A percentile compares a stretch with the other conserved stretches of the same genome.
Conservation (phyloP, 1,140 invertebrate genomes). For the Tachypleus tridentatus region DNA sequence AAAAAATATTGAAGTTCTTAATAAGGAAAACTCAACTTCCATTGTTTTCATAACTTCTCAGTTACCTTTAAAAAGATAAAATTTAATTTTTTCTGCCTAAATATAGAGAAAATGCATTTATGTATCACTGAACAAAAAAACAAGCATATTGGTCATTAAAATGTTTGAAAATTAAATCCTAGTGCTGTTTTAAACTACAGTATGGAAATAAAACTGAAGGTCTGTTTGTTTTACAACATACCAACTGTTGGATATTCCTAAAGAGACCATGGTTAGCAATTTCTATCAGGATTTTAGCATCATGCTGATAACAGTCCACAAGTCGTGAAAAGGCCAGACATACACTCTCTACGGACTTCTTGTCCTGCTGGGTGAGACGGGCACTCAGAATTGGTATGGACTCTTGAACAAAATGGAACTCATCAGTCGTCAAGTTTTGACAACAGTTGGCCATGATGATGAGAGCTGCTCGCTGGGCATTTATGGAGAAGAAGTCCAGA, state of each 20-base stretch:
- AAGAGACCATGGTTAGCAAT: constrained; percentile 86
- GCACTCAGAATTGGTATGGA: constrained; percentile 74
- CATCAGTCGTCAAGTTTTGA: constrained; percentile 80
- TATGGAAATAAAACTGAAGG: no score
- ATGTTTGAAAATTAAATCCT: no score
- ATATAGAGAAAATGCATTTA: no score
- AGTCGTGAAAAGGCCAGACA: constrained; percentile 85
- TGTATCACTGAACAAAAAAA: no score
- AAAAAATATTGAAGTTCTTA: no score
- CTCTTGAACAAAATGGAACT: constrained; percentile 82
- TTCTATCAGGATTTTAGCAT: constrained; percentile 78
- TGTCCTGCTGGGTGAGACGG: constrained; percentile 85
- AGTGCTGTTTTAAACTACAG: no score
- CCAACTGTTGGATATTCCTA: constrained; percentile 82
- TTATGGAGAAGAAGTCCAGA: constrained; percentile 95
- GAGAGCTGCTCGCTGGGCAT: constrained; percentile 84
- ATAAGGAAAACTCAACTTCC: no score
- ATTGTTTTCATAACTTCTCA: no score
- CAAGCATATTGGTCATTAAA: no score
- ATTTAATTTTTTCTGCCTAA: no score
- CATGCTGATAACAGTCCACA: constrained; percentile 91
- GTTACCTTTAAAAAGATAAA: no score
- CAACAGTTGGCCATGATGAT: constrained; percentile 95
- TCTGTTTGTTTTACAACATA: constrained; percentile 30
- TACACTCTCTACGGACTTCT: constrained; percentile 94